Evolutionary conservation across 2,797 vertebrate genomes (phyloP).

Genomic region (Sparus aurata): DNA sequence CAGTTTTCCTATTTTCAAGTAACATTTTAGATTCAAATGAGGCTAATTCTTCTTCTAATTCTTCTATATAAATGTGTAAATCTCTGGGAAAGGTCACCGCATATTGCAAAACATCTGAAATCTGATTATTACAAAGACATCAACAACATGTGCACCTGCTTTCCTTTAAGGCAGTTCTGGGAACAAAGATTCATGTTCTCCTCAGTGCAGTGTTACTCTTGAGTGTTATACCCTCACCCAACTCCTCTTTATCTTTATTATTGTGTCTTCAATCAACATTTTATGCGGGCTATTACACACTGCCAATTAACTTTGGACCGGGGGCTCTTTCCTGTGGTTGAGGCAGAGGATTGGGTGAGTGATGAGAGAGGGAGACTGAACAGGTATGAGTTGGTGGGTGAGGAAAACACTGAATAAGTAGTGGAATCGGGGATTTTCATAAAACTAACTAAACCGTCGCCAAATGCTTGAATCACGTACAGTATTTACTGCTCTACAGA

Average conservation of each 20-base stretch:
- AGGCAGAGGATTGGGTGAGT: constrained; percentile 37
- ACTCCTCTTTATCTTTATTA: constrained; percentile 48
- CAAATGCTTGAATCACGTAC: constrained; percentile 2
- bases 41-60: neutral
- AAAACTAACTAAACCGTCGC: neutral
- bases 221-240: constrained; percentile 17
- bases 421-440: neutral
- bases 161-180: neutral
- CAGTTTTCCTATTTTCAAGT: neutral
- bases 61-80: neutral
- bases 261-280: constrained; percentile 59
- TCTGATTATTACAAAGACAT: constrained; percentile 9
- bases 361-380: constrained; percentile 38
- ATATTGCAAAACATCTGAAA: neutral
- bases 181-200: neutral
- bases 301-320: constrained; percentile 57
- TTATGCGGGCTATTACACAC: constrained; percentile 47
- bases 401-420: neutral
- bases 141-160: neutral
- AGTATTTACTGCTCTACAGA: neutral
- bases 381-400: constrained; percentile 4
- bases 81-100: neutral
- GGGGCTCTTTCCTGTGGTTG: constrained; percentile 41
- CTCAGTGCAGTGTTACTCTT: constrained; percentile 16
- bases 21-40: constrained; percentile 9